phyloP scores from a whole-genome alignment of 2,797 vertebrate species.

The Spatula versicolor region DNA sequence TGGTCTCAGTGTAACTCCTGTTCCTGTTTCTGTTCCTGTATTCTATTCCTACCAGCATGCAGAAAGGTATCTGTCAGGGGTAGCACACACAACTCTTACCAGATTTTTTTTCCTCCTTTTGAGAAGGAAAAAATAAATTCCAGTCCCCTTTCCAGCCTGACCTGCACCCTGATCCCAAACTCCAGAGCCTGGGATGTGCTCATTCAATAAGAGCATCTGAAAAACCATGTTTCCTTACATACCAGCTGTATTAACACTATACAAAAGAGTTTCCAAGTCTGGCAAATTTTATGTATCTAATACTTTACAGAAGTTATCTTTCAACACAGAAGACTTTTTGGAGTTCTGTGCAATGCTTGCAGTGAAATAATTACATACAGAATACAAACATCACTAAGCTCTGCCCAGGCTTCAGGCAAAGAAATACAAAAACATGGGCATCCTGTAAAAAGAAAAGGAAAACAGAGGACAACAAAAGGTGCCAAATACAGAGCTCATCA shows the following conservation, averaged over 20 bases:
- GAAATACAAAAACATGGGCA: neutral
- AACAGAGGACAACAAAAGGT: neutral
- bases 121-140: neutral
- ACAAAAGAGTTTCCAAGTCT: neutral
- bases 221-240: neutral
- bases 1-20: neutral
- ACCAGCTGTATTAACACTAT: neutral
- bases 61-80: conserved; percentile 26
- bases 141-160: neutral
- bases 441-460: neutral
- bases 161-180: neutral
- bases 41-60: neutral
- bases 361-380: neutral
- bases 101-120: neutral
- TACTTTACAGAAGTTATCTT: neutral
- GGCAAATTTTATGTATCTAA: neutral
- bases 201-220: neutral
- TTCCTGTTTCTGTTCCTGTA: neutral
- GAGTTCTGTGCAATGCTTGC: neutral
- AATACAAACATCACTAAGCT: neutral
- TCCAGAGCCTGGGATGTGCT: neutral
- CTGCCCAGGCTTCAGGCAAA: neutral
- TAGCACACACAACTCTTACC: neutral
- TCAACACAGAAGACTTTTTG: neutral
- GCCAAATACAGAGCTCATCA: neutral